Conservation (phyloP, 2,888 invertebrate species). For the Lottia scabra region DNA sequence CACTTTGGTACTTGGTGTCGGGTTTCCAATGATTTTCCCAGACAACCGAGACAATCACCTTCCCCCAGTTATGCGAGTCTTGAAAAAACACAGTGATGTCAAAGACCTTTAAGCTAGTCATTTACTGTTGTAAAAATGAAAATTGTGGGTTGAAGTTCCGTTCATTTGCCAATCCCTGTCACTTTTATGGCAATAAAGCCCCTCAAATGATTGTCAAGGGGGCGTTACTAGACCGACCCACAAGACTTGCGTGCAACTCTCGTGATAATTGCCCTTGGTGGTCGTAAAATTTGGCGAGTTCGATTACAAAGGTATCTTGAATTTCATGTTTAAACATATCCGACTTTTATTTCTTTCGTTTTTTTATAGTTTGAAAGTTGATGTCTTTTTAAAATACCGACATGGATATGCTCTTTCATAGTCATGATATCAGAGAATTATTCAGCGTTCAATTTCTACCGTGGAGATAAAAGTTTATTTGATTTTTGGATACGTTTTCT, state of each 20-base stretch:
- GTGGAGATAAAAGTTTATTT: too few species aligned
- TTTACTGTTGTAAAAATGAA: not conserved
- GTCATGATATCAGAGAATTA: too few species aligned
- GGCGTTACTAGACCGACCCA: not conserved
- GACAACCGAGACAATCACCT: not conserved
- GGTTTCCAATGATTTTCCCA: not conserved
- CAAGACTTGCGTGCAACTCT: constrained; percentile 1
- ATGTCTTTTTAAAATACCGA: too few species aligned
- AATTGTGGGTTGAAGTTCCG: not conserved
- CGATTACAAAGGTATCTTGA: not conserved
- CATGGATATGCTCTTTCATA: too few species aligned
- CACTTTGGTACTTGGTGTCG: not conserved
- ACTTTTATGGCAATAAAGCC: constrained; percentile 4
- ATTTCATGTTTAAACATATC: too few species aligned
- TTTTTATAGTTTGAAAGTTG: too few species aligned
- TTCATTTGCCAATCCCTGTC: constrained; percentile 3
- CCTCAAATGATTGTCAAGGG: not conserved
- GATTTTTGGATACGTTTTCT: too few species aligned
- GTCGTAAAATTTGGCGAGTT: not conserved
- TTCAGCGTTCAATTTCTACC: too few species aligned
- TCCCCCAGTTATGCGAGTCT: too few species aligned
- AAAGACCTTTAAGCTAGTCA: not conserved
- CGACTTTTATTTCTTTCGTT: too few species aligned
- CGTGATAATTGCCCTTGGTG: not conserved
- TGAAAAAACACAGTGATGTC: not conserved